Conservation (phyloP, 2,888 invertebrate species). For the Leptinotarsa rubiginosa region DNA sequence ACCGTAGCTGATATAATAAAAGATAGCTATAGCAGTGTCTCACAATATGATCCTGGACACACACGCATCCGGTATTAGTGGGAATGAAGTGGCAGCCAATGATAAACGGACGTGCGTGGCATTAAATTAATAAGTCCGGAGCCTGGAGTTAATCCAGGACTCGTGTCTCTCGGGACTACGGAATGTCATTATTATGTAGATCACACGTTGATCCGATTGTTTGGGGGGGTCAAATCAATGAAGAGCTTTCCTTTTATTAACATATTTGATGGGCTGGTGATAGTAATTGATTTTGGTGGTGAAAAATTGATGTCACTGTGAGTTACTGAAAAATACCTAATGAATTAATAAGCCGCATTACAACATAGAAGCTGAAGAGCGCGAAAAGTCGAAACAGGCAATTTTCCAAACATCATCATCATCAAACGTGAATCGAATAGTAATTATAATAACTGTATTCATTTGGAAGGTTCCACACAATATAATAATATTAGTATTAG, state of each 20-base stretch:
- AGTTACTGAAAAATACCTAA: too few relatives aligned
- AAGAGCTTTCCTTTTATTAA: constrained; percentile 47
- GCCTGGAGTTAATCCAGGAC: constrained; percentile 65
- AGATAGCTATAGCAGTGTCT: constrained; percentile 62
- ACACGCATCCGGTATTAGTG: constrained; percentile 62
- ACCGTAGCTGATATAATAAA: constrained; percentile 61
- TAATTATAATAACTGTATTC: too few relatives aligned
- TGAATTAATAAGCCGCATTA: too few relatives aligned
- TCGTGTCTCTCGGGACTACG: constrained; percentile 63
- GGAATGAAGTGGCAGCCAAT: constrained; percentile 66
- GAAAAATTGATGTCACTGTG: neutral
- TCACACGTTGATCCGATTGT: constrained; percentile 67
- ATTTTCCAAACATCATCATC: too few relatives aligned
- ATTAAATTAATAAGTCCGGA: constrained; percentile 66
- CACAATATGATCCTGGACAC: constrained; percentile 57
- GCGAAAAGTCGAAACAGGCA: too few relatives aligned
- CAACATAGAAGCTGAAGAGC: too few relatives aligned
- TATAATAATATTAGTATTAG: too few relatives aligned
- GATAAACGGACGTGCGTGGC: constrained; percentile 66
- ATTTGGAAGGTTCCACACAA: too few relatives aligned
- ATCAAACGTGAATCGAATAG: too few relatives aligned
- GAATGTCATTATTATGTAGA: constrained; percentile 68
- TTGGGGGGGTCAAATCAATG: constrained; percentile 63
- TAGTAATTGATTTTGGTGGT: neutral
- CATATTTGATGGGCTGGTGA: constrained; percentile 17